These are phyloP conservation scores for Haliaeetus leucogaster DNA, from an alignment of 2,113 vertebrate genomes.

Conservation along the genomic window DNA sequence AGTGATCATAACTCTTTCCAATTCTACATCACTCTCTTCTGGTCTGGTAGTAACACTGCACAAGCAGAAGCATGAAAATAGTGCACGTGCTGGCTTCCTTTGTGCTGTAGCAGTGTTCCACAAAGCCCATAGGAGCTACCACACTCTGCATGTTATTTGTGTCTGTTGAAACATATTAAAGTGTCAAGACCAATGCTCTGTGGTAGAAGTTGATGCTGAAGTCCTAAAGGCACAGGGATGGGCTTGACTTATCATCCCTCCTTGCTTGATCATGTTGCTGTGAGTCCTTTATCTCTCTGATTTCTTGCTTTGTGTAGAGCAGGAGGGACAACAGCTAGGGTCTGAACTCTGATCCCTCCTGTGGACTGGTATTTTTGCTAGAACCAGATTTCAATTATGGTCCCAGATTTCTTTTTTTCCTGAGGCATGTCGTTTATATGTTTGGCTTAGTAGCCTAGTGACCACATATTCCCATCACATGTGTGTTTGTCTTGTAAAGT, in stretches of 20 bases:
- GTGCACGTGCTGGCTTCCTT: background rate
- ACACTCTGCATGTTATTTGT: background rate
- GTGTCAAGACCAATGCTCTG: background rate
- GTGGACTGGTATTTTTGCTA: background rate
- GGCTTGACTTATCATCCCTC: background rate
- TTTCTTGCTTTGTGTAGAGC: background rate
- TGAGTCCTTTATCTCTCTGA: background rate
- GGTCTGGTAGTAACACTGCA: background rate
- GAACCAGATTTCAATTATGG: background rate
- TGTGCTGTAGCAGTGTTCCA: background rate
- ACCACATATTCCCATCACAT: background rate
- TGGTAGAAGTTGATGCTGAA: background rate
- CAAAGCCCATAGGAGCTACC: background rate
- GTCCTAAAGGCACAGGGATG: background rate
- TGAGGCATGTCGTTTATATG: background rate
- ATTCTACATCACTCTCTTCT: background rate
- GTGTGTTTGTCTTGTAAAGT: background rate
- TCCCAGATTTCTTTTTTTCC: background rate
- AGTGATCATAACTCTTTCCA: background rate
- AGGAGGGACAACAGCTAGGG: background rate
- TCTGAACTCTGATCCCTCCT: background rate
- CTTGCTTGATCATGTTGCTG: background rate
- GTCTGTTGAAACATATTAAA: background rate
- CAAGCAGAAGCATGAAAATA: background rate
- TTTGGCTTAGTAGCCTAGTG: background rate